A percentile compares a stretch with the other conserved stretches of the same genome.
phyloP scores from a whole-genome alignment of 2,888 invertebrate genomes.

The Lypha dubia region DNA sequence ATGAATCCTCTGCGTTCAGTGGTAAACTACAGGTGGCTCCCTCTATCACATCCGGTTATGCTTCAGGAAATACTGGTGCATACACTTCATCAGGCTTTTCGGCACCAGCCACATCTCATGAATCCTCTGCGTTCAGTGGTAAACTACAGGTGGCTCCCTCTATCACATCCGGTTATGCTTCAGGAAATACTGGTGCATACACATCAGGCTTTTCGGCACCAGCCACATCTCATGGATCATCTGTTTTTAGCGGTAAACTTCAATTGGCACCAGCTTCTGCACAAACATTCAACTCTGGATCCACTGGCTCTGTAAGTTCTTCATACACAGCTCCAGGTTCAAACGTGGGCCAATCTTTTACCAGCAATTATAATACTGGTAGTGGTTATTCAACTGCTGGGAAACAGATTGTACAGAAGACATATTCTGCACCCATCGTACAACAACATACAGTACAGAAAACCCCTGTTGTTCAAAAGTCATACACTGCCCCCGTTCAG shows the following conservation, averaged over 20 bases:
- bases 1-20: conserved; percentile 37
- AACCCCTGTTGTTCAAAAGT: conserved; percentile 57
- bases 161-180: conserved; percentile 54
- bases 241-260: conserved; percentile 53
- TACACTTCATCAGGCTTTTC: conserved; percentile 3
- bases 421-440: conserved; percentile 55
- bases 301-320: conserved; percentile 2
- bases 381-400: conserved; percentile 59
- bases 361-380: conserved; percentile 38
- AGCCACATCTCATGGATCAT: not conserved
- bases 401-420: conserved; percentile 58
- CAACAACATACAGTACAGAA: conserved; percentile 27
- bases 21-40: conserved; percentile 50
- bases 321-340: conserved; percentile 9
- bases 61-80: conserved; percentile 27
- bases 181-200: conserved; percentile 37
- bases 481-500: conserved; percentile 55
- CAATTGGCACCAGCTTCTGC: conserved; percentile 21
- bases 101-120: conserved; percentile 4
- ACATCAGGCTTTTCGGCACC: conserved; percentile 6
- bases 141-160: conserved; percentile 42
- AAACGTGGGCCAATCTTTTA: conserved; percentile 11
- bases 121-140: conserved; percentile 44
- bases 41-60: not conserved
- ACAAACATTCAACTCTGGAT: conserved; percentile 33